Base-by-base conservation (phyloP, 2,797 vertebrate species). In the Eleutherodactylus coqui region DNA sequence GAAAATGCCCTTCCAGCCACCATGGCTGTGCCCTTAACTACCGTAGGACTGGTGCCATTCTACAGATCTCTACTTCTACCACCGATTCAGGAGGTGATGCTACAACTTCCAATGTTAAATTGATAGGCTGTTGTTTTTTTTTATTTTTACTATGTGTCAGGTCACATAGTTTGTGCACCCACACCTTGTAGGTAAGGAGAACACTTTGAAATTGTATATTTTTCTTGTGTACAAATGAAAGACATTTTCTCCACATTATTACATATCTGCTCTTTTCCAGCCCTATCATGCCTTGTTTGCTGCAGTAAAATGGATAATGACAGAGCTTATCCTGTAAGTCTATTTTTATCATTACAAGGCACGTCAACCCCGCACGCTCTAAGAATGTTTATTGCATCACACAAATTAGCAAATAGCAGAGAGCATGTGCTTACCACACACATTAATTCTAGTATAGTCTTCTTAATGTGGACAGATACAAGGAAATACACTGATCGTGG, bases 321-420 rank as follows among this genome's bases (percentile, higher is more conserved):
- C 97, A 17, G 97, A 99, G 91, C 94, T 99, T 88, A 94, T 98
- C 94, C 94, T 98, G 98, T 99, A 97, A 99, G 98, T 94, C 69
- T 67, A 78, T 53, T 43, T 58, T 85, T 41, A 58, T 70, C 80
- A 82, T 72, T 34, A 55, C 32, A 43, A 53, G 51, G 49, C 41
- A 70, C 24, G 47, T 82, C 45, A 27, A 51, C 67, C 27, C 45
- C 27, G 62, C 32, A 70, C 69, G 47, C 67, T 82, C 64, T 38
- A 72, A 82, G 24, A 4, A 89, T 89, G 89, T 83, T 21, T 70
- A 29, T 82, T 75, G 91, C 85, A 41, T 72, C 45, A 82, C 45
- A 27, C 32, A 24, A 24, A 82, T 82, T 70, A 82, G n/a, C 49
- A 70, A 70, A 82, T 14, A 16, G n/a, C 21, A 21, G 47, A 11